Evolutionary conservation across 2,888 invertebrate genomes (phyloP).

Genomic region (Lutraria lutraria): DNA sequence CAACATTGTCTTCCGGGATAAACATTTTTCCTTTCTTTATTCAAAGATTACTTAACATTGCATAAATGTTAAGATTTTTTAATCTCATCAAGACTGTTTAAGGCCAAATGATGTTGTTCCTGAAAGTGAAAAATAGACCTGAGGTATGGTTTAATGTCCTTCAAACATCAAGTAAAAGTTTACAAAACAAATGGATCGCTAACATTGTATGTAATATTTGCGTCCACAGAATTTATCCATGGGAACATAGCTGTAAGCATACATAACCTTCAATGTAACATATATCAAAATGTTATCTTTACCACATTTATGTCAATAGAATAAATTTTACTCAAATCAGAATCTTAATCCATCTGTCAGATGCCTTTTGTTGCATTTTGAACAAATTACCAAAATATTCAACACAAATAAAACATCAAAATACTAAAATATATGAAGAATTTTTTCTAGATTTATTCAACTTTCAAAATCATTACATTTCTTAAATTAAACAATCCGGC

Average conservation of each 20-base stretch:
- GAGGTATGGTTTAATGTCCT: neutral
- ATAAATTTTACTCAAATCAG: conserved; percentile 5
- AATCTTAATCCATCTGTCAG: neutral
- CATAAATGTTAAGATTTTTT: neutral
- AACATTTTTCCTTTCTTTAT: neutral
- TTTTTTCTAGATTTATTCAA: neutral
- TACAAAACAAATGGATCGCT: neutral
- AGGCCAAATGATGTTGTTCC: neutral
- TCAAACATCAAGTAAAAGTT: neutral
- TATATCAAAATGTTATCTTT: conserved; percentile 3
- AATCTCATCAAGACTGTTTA: too few species aligned
- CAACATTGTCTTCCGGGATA: conserved; percentile 8
- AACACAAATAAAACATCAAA: neutral
- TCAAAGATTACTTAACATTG: conserved; percentile 13
- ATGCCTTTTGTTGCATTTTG: neutral
- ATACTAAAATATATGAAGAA: neutral
- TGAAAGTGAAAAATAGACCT: neutral
- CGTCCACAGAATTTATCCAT: neutral
- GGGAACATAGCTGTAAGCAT: neutral
- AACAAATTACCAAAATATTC: neutral
- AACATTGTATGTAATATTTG: neutral
- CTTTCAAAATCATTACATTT: neutral
- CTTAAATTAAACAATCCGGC: neutral
- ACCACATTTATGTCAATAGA: neutral
- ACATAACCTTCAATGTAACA: neutral